phyloP scores from a whole-genome alignment of 2,888 invertebrate genomes.

The Tinea semifulvella region DNA sequence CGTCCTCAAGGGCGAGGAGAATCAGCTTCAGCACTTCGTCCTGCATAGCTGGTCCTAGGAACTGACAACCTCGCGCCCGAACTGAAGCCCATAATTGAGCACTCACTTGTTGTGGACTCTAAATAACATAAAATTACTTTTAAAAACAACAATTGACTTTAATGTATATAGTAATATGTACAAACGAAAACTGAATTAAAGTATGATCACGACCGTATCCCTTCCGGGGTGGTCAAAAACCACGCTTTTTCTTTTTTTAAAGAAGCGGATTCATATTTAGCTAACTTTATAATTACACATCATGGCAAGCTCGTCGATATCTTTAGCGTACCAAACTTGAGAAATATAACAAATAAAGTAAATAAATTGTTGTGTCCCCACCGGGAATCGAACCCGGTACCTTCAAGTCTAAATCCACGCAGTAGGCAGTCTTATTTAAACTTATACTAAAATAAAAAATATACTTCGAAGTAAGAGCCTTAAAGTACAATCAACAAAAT shows the following conservation, averaged over 20 bases:
- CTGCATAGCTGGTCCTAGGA: slow-evolving; percentile 99
- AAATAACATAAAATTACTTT: background rate
- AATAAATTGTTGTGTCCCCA: too few species aligned
- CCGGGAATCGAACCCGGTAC: too few species aligned
- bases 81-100: slow-evolving; percentile 98
- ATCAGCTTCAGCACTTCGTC: slow-evolving; percentile 97
- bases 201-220: too few species aligned
- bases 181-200: background rate
- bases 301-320: too few species aligned
- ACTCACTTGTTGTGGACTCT: slow-evolving; percentile 28
- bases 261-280: background rate
- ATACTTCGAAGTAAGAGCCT: too few species aligned
- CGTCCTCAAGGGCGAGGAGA: slow-evolving; percentile 92
- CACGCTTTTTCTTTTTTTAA: background rate
- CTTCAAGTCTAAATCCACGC: background rate
- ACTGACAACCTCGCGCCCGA: slow-evolving; percentile 95
- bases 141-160: background rate
- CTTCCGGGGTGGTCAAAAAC: too few species aligned
- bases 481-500: too few species aligned
- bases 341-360: too few species aligned
- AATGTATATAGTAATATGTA: background rate
- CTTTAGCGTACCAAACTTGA: too few species aligned
- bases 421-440: too few species aligned
- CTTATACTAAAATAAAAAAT: too few species aligned
- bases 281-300: background rate